Evolutionary conservation across 2,113 vertebrate species (phyloP), one percentile per base, ranked within the genome.

Genomic region (Bolborhynchus lineola): DNA sequence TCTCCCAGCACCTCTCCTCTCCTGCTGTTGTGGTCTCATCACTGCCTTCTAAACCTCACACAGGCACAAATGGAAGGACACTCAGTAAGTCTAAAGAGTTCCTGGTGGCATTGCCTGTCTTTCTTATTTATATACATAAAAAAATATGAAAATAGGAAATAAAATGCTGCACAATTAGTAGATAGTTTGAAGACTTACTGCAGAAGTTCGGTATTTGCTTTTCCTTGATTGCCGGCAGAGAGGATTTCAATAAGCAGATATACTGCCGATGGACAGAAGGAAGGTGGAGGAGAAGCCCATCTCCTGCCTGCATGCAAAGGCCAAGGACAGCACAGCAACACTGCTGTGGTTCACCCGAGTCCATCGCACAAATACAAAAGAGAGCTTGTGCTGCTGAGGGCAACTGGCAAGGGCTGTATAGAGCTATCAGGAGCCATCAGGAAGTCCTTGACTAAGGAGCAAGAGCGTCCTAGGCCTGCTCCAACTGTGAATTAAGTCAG

Each of bases 341-440:
- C 82, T 5, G 15, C 75, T 35, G 78, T 4, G 29, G 94, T 69
- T 91, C 95, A 95, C 74, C 74, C 68, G 3, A 93, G 97, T 94
- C 97, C 97, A 95, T 29, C 5, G 63, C 74, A 88, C 75, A 76
- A 46, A 59, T 72, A 97, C 97, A 97, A 95, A 76, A 88, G 88
- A 70, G 63, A 63, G 68, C 94, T 88, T 7, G 55, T 90, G 88
- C 88, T 52, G 55, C 91, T 68, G 67, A 26, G 64, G 77, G 52
- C 18, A 12, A 4, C 81, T 97, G 97, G 97, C 96, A 97, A 75
- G 0, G 9, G 39, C 75, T 86, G 7, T 70, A 31, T 13, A 65
- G 82, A 81, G 82, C 91, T 57, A 97, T 72, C 63, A 88, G 46
- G 64, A 83, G 75, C 39, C 92, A 91, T 93, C 95, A 94, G 93